Evolutionary conservation across 2,113 vertebrate genomes (phyloP).

Genomic region (Actinemys pallida): DNA sequence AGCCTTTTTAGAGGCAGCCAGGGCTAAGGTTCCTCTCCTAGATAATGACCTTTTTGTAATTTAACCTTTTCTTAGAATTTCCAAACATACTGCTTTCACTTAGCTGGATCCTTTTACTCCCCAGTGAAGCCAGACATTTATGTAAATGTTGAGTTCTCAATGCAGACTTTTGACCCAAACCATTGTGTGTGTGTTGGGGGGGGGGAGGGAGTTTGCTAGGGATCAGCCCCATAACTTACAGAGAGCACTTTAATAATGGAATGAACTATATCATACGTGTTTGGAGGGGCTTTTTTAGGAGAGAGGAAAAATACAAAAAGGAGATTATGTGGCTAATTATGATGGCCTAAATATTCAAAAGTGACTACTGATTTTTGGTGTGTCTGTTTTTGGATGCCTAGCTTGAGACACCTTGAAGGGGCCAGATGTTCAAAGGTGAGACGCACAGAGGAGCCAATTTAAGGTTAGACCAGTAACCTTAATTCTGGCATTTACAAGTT

Average conservation of each 20-base stretch:
- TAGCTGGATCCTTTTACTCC: conserved; percentile 32
- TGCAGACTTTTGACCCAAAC: conserved; percentile 7
- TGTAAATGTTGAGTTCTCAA: conserved; percentile 19
- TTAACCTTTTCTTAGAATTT: conserved; percentile 52
- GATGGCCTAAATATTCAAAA: neutral
- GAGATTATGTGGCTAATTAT: neutral
- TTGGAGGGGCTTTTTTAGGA: neutral
- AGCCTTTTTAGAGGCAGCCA: conserved; percentile 16
- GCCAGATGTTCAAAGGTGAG: neutral
- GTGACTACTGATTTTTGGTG: neutral
- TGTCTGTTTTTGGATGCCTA: neutral
- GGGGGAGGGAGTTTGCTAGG: neutral
- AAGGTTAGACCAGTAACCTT: neutral
- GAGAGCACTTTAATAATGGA: conserved; percentile 19
- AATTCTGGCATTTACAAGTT: neutral
- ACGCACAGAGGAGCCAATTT: neutral
- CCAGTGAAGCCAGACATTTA: neutral
- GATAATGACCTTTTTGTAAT: conserved; percentile 45
- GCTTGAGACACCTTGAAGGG: neutral
- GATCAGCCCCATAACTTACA: neutral
- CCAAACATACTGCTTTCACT: conserved; percentile 44
- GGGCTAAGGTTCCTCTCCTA: conserved; percentile 24
- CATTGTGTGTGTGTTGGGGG: neutral
- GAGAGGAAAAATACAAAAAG: neutral
- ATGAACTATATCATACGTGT: neutral